A percentile compares a stretch with the other conserved stretches of the same genome.
Evolutionary conservation across 2,888 invertebrate species (phyloP).

Genomic region (Microctonus aethiopoides): DNA sequence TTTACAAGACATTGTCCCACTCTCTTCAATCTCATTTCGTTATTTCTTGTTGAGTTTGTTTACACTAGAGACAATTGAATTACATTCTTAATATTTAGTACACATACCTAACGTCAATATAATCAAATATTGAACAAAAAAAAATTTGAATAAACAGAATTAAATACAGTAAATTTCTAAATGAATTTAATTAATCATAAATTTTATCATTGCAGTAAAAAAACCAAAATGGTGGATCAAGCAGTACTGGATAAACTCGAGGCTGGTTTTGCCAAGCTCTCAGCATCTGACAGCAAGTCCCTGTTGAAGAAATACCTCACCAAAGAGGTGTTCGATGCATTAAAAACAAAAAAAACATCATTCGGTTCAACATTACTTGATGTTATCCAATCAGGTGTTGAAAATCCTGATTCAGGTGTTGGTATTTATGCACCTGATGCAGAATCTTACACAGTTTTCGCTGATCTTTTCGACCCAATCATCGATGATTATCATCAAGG

Average conservation of each 20-base stretch:
- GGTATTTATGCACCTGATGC: slow-evolving; percentile 99
- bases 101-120: neutral
- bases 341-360: slow-evolving; percentile 93
- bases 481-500: slow-evolving; percentile 97
- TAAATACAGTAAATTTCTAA: neutral
- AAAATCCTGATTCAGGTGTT: slow-evolving; percentile 96
- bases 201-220: slow-evolving; percentile 71
- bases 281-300: slow-evolving; percentile 91
- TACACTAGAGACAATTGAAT: neutral
- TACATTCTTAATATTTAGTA: neutral
- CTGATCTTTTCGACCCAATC: slow-evolving; percentile 95
- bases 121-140: neutral
- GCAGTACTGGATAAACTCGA: slow-evolving; percentile 92
- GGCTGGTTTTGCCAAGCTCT: slow-evolving; percentile 88
- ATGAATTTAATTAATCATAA: neutral
- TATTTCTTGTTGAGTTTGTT: neutral
- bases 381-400: slow-evolving; percentile 94
- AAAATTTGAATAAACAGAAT: neutral
- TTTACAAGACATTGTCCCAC: neutral
- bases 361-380: slow-evolving; percentile 94
- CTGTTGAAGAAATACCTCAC: slow-evolving; percentile 96
- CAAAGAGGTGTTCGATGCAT: slow-evolving; percentile 88
- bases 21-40: neutral
- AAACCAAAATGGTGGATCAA: slow-evolving; percentile 88
- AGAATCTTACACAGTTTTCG: slow-evolving; percentile 92